Percentiles rank a stretch among this genome's conserved stretches.
phyloP scores from a whole-genome alignment of 2,888 invertebrate genomes.

The Chrysodeixis includens region DNA sequence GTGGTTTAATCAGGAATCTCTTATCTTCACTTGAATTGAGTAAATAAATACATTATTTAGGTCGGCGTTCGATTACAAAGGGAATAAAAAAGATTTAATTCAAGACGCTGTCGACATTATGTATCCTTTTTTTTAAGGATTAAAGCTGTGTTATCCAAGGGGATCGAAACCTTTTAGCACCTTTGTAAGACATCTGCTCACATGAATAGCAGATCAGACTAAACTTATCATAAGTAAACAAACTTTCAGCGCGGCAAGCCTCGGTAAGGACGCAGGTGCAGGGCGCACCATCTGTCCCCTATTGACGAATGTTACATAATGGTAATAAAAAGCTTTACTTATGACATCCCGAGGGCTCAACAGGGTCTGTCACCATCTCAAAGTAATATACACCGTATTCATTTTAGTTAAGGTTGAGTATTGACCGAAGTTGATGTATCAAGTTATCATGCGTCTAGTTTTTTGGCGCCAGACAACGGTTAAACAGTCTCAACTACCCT shows the following conservation, averaged over 20 bases:
- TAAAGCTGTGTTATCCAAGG: not conserved
- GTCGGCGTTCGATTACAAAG: not conserved
- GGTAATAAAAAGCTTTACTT: conserved; percentile 59
- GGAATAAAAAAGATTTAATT: too few species aligned
- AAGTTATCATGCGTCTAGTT: conserved; percentile 67
- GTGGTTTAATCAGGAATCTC: conserved; percentile 35
- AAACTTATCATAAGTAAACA: conserved; percentile 35
- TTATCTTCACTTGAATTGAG: conserved; percentile 30
- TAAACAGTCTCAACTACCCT: conserved; percentile 67
- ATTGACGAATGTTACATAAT: conserved; percentile 58
- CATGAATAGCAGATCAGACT: not conserved
- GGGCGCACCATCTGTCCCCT: conserved; percentile 54
- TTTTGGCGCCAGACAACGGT: conserved; percentile 83
- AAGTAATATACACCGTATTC: conserved; percentile 36
- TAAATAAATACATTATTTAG: not conserved
- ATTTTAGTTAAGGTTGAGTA: conserved; percentile 37
- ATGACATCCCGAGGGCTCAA: conserved; percentile 54
- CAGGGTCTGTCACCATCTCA: conserved; percentile 29
- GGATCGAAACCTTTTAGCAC: not conserved
- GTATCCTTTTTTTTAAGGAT: too few species aligned
- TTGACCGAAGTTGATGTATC: conserved; percentile 28
- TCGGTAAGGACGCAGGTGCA: conserved; percentile 52
- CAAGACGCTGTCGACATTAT: too few species aligned
- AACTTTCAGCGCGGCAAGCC: conserved; percentile 19
- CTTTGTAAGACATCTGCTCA: conserved; percentile 13